Conservation (phyloP, 2,888 invertebrate genomes). For the Phragmatobia fuliginosa region DNA sequence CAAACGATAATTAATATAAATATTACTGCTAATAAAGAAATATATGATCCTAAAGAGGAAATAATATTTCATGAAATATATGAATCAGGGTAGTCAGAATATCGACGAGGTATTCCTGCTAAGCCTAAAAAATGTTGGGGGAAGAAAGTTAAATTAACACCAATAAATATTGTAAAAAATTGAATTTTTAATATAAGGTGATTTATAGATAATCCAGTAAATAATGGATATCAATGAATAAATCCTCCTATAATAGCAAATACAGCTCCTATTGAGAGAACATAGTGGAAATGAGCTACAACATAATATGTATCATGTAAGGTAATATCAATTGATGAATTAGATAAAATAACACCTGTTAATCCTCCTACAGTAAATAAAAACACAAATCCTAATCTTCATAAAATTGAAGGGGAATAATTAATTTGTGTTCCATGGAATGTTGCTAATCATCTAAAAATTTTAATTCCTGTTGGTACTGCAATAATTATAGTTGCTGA, state of each 20-base stretch:
- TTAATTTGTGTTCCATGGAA: conserved; percentile 88
- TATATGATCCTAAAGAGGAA: conserved; percentile 89
- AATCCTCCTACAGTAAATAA: conserved; percentile 92
- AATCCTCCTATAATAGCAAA: conserved; percentile 92
- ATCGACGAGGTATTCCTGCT: conserved; percentile 90
- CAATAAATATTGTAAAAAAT: conserved; percentile 90
- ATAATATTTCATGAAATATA: conserved; percentile 89
- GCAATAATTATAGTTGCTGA: conserved; percentile 96
- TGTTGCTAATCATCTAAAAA: conserved; percentile 92
- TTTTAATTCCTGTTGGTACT: conserved; percentile 94
- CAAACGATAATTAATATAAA: conserved; percentile 88
- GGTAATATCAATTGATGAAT: conserved; percentile 92
- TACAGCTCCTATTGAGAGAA: conserved; percentile 92
- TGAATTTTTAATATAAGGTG: conserved; percentile 88
- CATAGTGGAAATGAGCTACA: conserved; percentile 94
- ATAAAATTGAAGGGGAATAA: conserved; percentile 87
- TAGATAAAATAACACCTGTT: conserved; percentile 90
- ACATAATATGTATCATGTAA: conserved; percentile 95
- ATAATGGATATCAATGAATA: conserved; percentile 90
- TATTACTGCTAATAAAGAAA: conserved; percentile 87
- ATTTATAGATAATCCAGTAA: conserved; percentile 88
- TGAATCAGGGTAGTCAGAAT: conserved; percentile 90
- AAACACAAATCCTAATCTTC: conserved; percentile 92
- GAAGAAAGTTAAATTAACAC: conserved; percentile 93
- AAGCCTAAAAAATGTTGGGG: conserved; percentile 90